Conservation (phyloP, 2,888 invertebrate species). For the Maniola hyperantus region DNA sequence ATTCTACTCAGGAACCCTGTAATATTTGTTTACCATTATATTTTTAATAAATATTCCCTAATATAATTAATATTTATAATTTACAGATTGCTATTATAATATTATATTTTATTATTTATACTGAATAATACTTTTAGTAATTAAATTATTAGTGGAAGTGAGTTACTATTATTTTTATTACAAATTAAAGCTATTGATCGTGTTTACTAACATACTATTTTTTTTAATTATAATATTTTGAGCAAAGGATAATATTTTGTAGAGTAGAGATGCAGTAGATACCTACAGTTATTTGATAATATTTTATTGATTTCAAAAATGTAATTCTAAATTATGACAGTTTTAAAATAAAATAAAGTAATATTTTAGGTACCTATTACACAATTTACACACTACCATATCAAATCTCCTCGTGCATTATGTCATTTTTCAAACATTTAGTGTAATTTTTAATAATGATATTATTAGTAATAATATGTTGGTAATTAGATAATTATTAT, state of each 20-base stretch:
- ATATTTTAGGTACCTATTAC: constrained; percentile 1
- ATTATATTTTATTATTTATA: neutral
- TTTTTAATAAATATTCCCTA: neutral
- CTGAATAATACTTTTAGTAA: neutral
- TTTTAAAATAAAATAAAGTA: neutral
- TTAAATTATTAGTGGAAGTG: constrained; percentile 11
- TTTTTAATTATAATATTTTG: neutral
- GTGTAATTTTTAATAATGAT: neutral
- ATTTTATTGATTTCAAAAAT: neutral
- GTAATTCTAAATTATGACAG: no score
- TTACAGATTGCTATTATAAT: neutral
- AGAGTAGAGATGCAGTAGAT: neutral
- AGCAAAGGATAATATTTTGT: neutral
- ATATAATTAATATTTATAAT: neutral
- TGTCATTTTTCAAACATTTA: constrained; percentile 29
- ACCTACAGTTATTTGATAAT: neutral
- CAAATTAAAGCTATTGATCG: constrained; percentile 10
- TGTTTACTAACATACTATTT: neutral
- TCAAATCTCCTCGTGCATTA: constrained; percentile 77
- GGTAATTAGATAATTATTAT: neutral
- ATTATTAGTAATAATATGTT: neutral
- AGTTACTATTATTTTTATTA: neutral
- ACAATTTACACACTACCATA: constrained; percentile 53
- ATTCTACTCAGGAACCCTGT: constrained; percentile 19
- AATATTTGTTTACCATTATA: neutral